phyloP scores from a whole-genome alignment of 2,797 vertebrate species.

The Schizopygopsis pylzovi region DNA sequence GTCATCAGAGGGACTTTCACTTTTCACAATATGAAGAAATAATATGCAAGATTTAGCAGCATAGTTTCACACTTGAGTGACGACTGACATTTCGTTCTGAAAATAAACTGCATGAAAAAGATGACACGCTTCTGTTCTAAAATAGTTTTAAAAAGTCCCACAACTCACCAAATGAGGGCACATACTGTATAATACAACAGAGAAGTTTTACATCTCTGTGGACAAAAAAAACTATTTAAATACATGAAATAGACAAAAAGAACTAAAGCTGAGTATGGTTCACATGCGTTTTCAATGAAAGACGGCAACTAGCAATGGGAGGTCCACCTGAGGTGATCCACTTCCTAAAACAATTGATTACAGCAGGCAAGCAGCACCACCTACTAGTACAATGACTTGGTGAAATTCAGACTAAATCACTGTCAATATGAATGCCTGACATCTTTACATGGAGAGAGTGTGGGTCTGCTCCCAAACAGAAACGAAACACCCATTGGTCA shows the following conservation, averaged over 20 bases:
- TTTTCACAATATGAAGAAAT: not conserved
- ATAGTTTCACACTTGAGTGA: not conserved
- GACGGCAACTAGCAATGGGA: not conserved
- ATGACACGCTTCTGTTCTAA: constrained; percentile 33
- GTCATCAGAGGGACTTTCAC: not conserved
- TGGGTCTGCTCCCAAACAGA: not conserved
- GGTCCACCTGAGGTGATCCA: not conserved
- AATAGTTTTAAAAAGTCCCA: not conserved
- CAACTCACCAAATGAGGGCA: constrained; percentile 1
- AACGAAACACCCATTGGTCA: constrained; percentile 19
- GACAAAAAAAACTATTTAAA: too few relatives aligned
- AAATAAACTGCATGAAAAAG: constrained; percentile 1
- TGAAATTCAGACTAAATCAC: not conserved
- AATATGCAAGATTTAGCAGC: not conserved
- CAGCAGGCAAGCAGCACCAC: not conserved
- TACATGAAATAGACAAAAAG: too few relatives aligned
- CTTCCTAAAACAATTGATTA: not conserved
- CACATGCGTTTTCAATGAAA: not conserved
- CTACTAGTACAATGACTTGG: not conserved
- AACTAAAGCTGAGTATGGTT: not conserved
- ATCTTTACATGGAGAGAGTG: constrained; percentile 12
- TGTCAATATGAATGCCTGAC: constrained; percentile 6
- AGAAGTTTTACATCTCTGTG: not conserved
- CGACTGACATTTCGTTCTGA: constrained; percentile 8
- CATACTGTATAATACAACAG: not conserved